phyloP scores from a whole-genome alignment of 2,888 invertebrate species.

The Acrobasis consociella region DNA sequence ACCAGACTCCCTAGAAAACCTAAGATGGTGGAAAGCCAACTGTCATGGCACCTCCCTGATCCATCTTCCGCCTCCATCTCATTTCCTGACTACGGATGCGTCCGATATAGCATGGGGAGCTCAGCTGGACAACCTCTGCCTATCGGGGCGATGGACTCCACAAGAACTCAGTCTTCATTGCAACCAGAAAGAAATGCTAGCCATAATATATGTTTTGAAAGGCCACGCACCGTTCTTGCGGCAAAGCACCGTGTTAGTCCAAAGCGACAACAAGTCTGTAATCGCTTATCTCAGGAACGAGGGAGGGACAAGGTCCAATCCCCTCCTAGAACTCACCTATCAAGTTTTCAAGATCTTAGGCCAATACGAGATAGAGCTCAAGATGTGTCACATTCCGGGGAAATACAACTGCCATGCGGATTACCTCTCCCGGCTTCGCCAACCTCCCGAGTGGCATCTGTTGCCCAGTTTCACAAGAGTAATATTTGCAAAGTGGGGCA shows the following conservation, averaged over 20 bases:
- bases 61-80: slow-evolving; percentile 24
- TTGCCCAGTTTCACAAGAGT: background rate
- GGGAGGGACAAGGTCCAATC: slow-evolving; percentile 39
- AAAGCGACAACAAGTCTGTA: slow-evolving; percentile 23
- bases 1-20: background rate
- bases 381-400: background rate
- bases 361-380: background rate
- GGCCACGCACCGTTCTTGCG: slow-evolving; percentile 23
- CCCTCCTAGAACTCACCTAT: slow-evolving; percentile 26
- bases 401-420: background rate
- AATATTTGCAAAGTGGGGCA: background rate
- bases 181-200: slow-evolving; percentile 29
- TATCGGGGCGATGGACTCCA: slow-evolving; percentile 31
- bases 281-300: slow-evolving; percentile 34
- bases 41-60: slow-evolving; percentile 16
- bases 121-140: slow-evolving; percentile 30
- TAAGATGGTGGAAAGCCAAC: slow-evolving; percentile 29
- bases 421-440: slow-evolving; percentile 2
- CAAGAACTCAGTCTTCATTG: slow-evolving; percentile 30
- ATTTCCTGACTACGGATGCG: slow-evolving; percentile 33
- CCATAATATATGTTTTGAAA: slow-evolving; percentile 22
- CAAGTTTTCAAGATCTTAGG: background rate
- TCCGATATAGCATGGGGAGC: slow-evolving; percentile 37
- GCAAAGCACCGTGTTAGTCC: slow-evolving; percentile 17
- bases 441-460: slow-evolving; percentile 17